Evolutionary conservation across 2,797 vertebrate genomes (phyloP).

Genomic region (Semaprochilodus insignis): DNA sequence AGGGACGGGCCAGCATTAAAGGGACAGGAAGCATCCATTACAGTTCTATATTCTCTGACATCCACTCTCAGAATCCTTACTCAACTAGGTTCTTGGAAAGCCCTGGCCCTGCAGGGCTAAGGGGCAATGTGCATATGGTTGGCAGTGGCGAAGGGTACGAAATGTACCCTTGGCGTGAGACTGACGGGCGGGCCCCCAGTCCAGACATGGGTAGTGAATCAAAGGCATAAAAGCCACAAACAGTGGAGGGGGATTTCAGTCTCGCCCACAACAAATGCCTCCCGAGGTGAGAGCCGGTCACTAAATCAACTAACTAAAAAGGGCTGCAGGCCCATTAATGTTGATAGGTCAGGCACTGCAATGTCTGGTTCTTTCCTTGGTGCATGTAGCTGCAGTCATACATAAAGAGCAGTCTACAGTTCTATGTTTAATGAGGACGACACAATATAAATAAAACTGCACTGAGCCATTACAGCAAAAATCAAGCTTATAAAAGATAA

Average conservation of each 20-base stretch:
- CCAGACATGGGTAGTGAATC: conserved; percentile 24
- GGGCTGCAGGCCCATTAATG: not conserved
- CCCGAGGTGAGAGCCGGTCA: conserved; percentile 3
- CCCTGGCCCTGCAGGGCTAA: not conserved
- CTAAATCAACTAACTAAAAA: conserved; percentile 23
- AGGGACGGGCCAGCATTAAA: conserved; percentile 19
- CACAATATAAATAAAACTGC: not conserved
- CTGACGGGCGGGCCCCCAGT: not conserved
- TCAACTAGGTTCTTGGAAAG: conserved; percentile 43
- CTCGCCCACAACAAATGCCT: conserved; percentile 17
- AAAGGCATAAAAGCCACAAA: conserved; percentile 23
- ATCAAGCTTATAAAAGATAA: not conserved
- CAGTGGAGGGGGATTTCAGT: conserved; percentile 29
- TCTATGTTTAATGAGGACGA: not conserved
- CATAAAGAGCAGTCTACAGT: not conserved
- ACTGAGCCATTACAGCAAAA: not conserved
- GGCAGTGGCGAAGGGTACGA: conserved; percentile 18
- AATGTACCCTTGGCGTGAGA: conserved; percentile 8
- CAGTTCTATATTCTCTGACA: not conserved
- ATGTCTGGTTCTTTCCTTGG: not conserved
- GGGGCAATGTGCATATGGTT: not conserved
- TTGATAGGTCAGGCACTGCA: not conserved
- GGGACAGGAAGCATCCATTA: not conserved
- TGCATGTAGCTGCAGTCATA: no score
- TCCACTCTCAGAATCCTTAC: conserved; percentile 22